Conservation (phyloP, 2,888 invertebrate genomes). For the Alloscopus bannaensis region DNA sequence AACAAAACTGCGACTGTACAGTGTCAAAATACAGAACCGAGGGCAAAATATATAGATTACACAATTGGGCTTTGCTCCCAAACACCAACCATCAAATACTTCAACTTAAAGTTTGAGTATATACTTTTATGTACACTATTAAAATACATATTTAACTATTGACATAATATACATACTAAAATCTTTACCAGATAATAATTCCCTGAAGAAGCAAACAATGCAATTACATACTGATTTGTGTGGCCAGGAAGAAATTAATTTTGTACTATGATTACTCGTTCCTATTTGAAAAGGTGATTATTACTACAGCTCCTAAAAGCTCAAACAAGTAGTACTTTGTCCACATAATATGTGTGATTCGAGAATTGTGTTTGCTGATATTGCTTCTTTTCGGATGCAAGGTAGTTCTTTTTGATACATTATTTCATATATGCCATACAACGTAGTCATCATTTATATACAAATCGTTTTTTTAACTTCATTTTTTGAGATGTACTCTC, state of each 20-base stretch:
- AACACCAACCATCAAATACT: background rate
- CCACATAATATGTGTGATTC: no score
- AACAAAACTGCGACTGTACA: background rate
- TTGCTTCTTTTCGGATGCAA: no score
- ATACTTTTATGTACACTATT: background rate
- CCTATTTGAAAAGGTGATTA: no score
- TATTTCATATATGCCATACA: no score
- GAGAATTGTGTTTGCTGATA: no score
- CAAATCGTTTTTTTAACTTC: background rate
- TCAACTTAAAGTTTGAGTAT: background rate
- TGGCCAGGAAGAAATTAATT: slow-evolving; percentile 7
- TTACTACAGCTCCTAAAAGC: no score
- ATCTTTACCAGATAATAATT: background rate
- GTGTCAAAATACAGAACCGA: background rate
- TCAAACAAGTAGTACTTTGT: no score
- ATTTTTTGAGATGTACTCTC: background rate
- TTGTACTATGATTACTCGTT: slow-evolving; percentile 10
- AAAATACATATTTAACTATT: background rate
- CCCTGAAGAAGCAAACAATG: background rate
- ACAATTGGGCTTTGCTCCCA: background rate
- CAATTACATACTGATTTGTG: background rate
- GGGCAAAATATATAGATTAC: background rate
- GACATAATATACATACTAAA: background rate
- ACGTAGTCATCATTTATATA: background rate
- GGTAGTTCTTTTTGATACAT: no score